A percentile compares a stretch with the other conserved stretches of the same genome.
Conservation (phyloP, 2,888 invertebrate genomes). For the Apamea anceps region DNA sequence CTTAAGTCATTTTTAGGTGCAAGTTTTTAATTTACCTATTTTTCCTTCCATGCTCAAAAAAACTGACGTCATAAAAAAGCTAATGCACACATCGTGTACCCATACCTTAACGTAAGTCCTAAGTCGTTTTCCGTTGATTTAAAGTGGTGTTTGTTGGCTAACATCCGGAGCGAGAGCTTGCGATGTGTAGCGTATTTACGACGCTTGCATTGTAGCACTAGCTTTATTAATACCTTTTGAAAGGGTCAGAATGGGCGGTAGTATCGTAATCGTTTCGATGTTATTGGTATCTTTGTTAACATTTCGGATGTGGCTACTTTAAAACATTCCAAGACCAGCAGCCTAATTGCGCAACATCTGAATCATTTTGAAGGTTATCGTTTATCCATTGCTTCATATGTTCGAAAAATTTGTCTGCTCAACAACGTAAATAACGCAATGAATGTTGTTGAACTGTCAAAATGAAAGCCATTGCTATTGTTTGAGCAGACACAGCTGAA, state of each 20-base stretch:
- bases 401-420: too few species aligned
- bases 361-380: too few species aligned
- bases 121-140: conserved; percentile 81
- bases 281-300: conserved; percentile 10
- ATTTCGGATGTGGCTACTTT: background rate
- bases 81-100: conserved; percentile 55
- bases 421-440: too few species aligned
- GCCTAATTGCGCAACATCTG: too few species aligned
- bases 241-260: conserved; percentile 21
- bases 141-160: conserved; percentile 79
- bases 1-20: background rate
- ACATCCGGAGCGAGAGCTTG: conserved; percentile 79
- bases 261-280: conserved; percentile 26
- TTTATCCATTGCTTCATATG: too few species aligned
- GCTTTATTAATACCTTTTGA: conserved; percentile 61
- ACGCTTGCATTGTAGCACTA: conserved; percentile 75
- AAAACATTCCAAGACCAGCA: background rate
- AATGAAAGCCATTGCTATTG: too few species aligned
- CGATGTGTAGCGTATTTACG: conserved; percentile 72
- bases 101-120: conserved; percentile 66
- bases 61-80: conserved; percentile 27
- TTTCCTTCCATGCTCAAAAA: background rate
- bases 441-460: too few species aligned
- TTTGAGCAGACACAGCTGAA: too few species aligned
- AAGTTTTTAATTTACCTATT: background rate